Evolutionary conservation across 2,888 invertebrate species (phyloP).

Genomic region (Cephalotes varians): DNA sequence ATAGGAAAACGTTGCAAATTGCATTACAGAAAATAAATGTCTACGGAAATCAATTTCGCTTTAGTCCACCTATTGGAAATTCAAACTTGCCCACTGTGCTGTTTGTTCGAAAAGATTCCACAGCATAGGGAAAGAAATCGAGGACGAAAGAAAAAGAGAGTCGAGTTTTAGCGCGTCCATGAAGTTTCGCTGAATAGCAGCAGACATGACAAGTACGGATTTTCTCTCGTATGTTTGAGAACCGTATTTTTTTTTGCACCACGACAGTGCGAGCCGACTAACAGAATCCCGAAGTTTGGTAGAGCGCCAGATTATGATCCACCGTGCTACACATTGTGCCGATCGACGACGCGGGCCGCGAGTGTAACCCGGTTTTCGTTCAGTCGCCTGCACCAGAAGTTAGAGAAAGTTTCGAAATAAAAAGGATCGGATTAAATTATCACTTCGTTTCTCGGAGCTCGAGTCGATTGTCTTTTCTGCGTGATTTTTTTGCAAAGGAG

Average conservation of each 20-base stretch:
- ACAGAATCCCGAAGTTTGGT: constrained; percentile 81
- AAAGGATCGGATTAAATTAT: constrained; percentile 50
- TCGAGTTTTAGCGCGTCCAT: constrained; percentile 24
- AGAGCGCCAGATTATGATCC: constrained; percentile 80
- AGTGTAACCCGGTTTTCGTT: constrained; percentile 68
- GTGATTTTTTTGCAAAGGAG: constrained; percentile 31
- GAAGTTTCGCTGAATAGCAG: constrained; percentile 67
- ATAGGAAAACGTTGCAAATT: not conserved
- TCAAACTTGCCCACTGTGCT: constrained; percentile 20
- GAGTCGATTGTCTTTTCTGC: constrained; percentile 17
- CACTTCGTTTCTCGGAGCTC: constrained; percentile 32
- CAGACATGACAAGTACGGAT: constrained; percentile 59
- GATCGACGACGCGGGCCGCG: constrained; percentile 62
- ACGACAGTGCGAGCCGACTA: constrained; percentile 74
- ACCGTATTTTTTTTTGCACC: constrained; percentile 77
- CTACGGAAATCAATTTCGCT: constrained; percentile 8
- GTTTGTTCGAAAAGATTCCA: constrained; percentile 25
- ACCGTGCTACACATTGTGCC: constrained; percentile 74
- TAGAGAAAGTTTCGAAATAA: constrained; percentile 68
- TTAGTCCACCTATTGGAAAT: constrained; percentile 17
- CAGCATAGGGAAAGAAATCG: constrained; percentile 27
- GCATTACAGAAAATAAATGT: not conserved
- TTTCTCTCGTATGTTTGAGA: constrained; percentile 74
- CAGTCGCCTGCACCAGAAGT: constrained; percentile 60
- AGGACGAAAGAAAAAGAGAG: constrained; percentile 55